Conservation (phyloP, 64 coral and sea anemone species). For the Dendronephthya gigantea region DNA sequence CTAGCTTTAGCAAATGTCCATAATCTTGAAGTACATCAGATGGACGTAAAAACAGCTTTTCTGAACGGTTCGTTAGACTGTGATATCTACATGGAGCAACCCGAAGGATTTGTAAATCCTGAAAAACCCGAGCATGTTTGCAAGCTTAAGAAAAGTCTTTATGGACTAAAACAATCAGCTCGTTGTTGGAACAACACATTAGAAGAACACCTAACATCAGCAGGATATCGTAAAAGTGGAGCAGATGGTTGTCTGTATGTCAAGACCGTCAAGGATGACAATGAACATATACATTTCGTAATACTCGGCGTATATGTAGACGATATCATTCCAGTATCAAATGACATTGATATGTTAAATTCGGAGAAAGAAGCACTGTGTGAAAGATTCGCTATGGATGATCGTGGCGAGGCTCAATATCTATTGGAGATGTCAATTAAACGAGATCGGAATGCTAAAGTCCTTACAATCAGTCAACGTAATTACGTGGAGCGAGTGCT, state of each 20-base stretch:
- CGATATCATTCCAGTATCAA: too few species aligned
- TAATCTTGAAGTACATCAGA: too few species aligned
- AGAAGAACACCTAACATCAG: too few species aligned
- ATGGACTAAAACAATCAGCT: too few species aligned
- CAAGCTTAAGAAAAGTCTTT: too few species aligned
- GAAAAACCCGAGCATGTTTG: too few species aligned
- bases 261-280: not conserved
- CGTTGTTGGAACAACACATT: too few species aligned
- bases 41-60: too few species aligned
- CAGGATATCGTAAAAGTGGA: not conserved
- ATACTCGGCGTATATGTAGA: constrained; percentile 3
- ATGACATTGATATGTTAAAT: not conserved
- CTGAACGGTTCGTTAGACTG: too few species aligned
- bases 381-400: not conserved
- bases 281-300: constrained; percentile 9
- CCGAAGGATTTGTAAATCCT: too few species aligned
- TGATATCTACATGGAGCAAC: too few species aligned
- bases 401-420: not conserved
- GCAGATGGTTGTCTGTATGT: constrained; percentile 19
- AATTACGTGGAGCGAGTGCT: constrained; percentile 2
- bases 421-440: constrained; percentile 1
- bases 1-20: too few species aligned
- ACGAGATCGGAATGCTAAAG: not conserved
- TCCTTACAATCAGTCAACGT: constrained; percentile 5
- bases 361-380: constrained; percentile 20